Evolutionary conservation across 35 echinoderm and acorn worm genomes (phyloP), one percentile per base, ranked within the genome.

Genomic region (Lytechinus variegatus): DNA sequence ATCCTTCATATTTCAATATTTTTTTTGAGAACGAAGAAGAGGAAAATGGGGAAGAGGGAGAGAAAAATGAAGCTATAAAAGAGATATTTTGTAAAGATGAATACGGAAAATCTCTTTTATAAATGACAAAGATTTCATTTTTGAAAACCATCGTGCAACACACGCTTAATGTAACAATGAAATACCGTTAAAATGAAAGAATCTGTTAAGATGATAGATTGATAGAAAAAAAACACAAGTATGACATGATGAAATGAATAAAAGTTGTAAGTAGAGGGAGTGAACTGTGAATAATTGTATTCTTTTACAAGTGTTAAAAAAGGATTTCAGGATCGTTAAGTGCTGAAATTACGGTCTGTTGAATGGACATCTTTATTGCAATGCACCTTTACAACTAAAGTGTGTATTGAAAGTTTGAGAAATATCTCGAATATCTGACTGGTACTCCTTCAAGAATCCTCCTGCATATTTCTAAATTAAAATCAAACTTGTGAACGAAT

Each of bases 1-100:
- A 79, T 79, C 66, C 66, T 79, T 79, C 66, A 79, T 24, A 79
- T 79, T 79, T 79, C 66, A 79, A 79, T 79, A 79, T 24, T 79
- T 79, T 79, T n/a, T 10, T 16, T 24, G 6, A 19, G n/a, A 79
- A 79, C 0, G 66, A 79, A 8, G n/a, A 19, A 79, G 66, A 24
- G 66, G 14, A 12, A 60, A 60, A 60, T 10, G 8, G 2, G 57
- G 57, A 79, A 79, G 21, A 79, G 66, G 56, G 56, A 58, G 56
- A 0, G 56, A 44, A 44, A 11, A 58, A 11, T 58, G 9, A 9
- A 58, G 9, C 1, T 9, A 58, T 58, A 11, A 58, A n/a, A 58
- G 56, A 58, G 66, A 79, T 24, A 79, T 79, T 19, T 79, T 24
- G 66, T 7, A 79, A 79, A 79, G 66, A 24, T 79, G 33, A 44